phyloP scores from a whole-genome alignment of 2,797 vertebrate species.

The Cryptoblepharus egeriae region DNA sequence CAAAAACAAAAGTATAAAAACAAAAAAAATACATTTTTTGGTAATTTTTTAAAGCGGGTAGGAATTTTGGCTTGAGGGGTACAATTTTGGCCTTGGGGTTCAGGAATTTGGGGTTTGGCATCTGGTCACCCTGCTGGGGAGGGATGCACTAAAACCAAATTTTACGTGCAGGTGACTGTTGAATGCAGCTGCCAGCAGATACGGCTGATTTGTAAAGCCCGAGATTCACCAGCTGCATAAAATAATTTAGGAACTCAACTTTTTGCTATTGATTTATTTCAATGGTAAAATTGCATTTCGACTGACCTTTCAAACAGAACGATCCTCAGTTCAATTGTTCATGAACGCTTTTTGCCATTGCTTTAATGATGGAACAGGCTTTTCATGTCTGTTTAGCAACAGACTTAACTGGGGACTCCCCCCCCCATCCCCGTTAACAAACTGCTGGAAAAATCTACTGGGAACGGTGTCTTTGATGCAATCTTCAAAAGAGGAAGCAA shows the following conservation, averaged over 20 bases:
- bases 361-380: slow-evolving; percentile 51
- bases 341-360: slow-evolving; percentile 60
- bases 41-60: too few species aligned
- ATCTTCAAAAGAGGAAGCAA: slow-evolving; percentile 10
- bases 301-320: slow-evolving; percentile 71
- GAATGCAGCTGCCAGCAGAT: too few species aligned
- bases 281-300: slow-evolving; percentile 69
- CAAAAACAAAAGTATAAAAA: too few species aligned
- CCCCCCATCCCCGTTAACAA: slow-evolving; percentile 58
- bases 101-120: too few species aligned
- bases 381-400: slow-evolving; percentile 52
- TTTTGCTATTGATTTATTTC: slow-evolving; percentile 69
- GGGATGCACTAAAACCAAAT: too few species aligned
- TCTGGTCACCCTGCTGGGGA: too few species aligned
- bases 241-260: slow-evolving; percentile 19
- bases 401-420: slow-evolving; percentile 45
- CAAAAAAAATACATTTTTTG: too few species aligned
- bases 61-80: too few species aligned
- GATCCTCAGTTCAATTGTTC: slow-evolving; percentile 68
- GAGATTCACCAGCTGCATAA: background rate
- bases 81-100: too few species aligned
- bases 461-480: background rate
- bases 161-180: background rate
- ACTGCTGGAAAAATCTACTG: slow-evolving; percentile 38
- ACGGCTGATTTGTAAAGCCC: background rate